These are phyloP conservation scores for Anarhynchus alexandrinus DNA, from an alignment of 2,113 vertebrate species.

Conservation along the genomic window DNA sequence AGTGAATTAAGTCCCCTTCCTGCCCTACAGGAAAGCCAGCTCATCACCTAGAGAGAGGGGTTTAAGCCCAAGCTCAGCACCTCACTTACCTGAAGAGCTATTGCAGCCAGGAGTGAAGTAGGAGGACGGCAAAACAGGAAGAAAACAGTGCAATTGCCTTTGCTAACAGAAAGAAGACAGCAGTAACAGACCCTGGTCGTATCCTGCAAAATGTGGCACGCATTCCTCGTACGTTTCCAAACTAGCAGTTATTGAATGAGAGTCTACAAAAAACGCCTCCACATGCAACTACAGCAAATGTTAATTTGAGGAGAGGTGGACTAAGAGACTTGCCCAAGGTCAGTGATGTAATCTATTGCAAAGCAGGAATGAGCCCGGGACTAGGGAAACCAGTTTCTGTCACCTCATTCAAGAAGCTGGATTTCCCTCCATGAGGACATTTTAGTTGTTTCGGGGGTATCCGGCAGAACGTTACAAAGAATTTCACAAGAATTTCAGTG, in stretches of 20 bases:
- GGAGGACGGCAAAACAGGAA: not conserved
- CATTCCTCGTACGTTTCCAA: not conserved
- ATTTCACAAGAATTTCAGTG: not conserved
- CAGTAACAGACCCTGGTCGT: not conserved
- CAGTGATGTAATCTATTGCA: slow-evolving; percentile 24
- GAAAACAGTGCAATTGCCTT: not conserved
- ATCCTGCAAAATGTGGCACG: not conserved
- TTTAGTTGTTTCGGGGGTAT: not conserved
- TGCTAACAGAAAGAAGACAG: not conserved
- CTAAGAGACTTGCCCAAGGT: slow-evolving; percentile 35
- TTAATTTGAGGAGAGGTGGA: slow-evolving; percentile 34
- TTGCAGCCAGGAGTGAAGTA: not conserved
- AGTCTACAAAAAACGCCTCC: not conserved
- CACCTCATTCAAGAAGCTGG: not conserved
- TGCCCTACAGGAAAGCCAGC: not conserved
- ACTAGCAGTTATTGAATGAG: not conserved
- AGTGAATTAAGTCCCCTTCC: not conserved
- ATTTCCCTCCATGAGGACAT: not conserved
- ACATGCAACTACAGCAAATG: not conserved
- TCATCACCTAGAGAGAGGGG: not conserved
- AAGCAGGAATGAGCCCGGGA: slow-evolving; percentile 9
- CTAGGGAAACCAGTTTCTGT: slow-evolving; percentile 43
- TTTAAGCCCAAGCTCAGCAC: not conserved
- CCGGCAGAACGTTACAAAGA: not conserved
- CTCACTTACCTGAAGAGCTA: not conserved